These are phyloP conservation scores for Plebejus anna DNA, from an alignment of 2,888 invertebrate genomes.

Conservation along the genomic window DNA sequence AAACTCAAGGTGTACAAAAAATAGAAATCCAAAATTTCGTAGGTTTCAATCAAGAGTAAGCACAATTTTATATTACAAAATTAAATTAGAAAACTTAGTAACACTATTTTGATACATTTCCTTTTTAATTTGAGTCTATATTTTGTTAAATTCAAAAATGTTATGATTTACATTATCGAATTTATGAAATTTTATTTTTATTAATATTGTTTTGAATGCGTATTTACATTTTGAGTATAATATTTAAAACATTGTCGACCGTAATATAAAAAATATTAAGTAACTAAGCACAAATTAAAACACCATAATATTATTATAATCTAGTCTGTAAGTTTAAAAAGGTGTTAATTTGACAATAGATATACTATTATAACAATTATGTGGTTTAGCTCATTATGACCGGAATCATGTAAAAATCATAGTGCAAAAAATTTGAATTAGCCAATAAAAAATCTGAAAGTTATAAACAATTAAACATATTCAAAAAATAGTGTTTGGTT, in stretches of 20 bases:
- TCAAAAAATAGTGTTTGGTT: too few species aligned
- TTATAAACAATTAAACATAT: too few species aligned
- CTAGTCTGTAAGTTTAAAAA: too few species aligned
- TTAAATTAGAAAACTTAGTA: neutral
- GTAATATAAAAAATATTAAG: neutral
- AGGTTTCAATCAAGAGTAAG: neutral
- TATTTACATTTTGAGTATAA: neutral
- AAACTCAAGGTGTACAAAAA: neutral
- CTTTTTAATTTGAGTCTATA: neutral
- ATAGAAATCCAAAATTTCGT: neutral
- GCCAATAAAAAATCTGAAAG: too few species aligned
- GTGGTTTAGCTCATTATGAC: too few species aligned
- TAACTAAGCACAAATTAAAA: too few species aligned
- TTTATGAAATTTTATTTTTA: too few species aligned
- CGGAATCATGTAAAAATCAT: too few species aligned
- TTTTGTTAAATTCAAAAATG: neutral
- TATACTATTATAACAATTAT: too few species aligned
- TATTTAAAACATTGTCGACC: neutral
- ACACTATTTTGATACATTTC: neutral
- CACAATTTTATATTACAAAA: neutral
- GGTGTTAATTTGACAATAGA: too few species aligned
- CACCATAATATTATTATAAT: too few species aligned
- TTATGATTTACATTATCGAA: neutral
- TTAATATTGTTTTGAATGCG: neutral
- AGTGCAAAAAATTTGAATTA: too few species aligned